Evolutionary conservation across 2,888 invertebrate genomes (phyloP), one percentile per base, ranked within the genome.

Genomic region (Oegoconia quadripuncta): DNA sequence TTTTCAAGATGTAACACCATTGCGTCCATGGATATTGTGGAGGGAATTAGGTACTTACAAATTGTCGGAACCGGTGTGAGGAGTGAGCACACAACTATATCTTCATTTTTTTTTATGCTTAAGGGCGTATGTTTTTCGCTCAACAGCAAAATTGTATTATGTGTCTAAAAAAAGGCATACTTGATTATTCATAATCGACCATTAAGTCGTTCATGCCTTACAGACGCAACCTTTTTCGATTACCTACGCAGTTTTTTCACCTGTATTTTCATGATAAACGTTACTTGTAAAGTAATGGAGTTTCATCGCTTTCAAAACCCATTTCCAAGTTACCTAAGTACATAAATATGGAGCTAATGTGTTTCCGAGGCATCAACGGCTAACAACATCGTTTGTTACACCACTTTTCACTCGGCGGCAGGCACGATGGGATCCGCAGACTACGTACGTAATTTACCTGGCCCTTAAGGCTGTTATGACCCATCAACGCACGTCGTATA

Each of bases 381-480:
- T 39, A 30, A 34, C 30, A 31, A 30, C 34, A 25, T 34, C 39
- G n/a, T 39, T 39, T 39, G 39, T 30, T 25, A 30, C 18, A 9
- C 38, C 26, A 34, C 39, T 39, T 34, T 25, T 34, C 34, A 39
- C 26, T 23, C 25, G 13, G 31, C 17, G 8, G 6, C 16, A 12
- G 26, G 18, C 4, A n/a, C 11, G 18, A 20, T 13, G 29, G 39
- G n/a, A 11, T 16, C 13, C 26, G 26, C 5, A 22, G 11, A 18
- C 27, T 32, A 36, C 17, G 12, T 35, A 22, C 35, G 40, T 20
- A 20, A 32, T 40, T 40, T 32, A 40, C 30, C 31, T 27, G 35
- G 30, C 36, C 36, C 12, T 34, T 4, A 18, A 27, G 34, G 12
- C 34, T 12, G 27, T 34, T 32, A 32, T 32, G 18, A 18, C 13